Base-by-base conservation (phyloP, 2,888 invertebrate genomes). In the Heliothis peltigera region DNA sequence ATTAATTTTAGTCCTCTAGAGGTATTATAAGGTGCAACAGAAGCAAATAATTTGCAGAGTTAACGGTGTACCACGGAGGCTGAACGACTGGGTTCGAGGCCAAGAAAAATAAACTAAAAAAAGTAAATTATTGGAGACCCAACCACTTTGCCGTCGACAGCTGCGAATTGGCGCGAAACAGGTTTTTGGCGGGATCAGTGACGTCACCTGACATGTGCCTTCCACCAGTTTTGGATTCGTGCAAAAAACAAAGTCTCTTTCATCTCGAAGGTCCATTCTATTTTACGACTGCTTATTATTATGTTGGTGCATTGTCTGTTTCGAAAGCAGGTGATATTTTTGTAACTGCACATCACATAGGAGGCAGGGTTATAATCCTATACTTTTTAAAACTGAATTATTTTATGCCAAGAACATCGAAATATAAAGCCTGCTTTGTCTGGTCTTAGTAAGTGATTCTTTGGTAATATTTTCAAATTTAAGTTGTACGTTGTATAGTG, bases 161-260 rank as follows among this genome's bases (percentile, higher is more conserved):
- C 94, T 95, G 94, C 94, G 92, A 92, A 92, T 90, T 92, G 92
- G 91, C 91, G 92, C 92, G 90, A 91, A 94, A 94, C 93, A 84
- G 92, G 94, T 94, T 94, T 89, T 87, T 83, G 86, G 88, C 84
- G 86, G 90, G 88, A 91, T 83, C 80, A 80, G 80, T 93, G 93
- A 93, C 94, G 93, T 94, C 93, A 94, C 80, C 85, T 88, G 89
- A 89, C 92, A 91, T 92, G 90, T 90, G 91, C 88, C 90, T 87
- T 85, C 85, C 82, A 84, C 83, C 86, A 79, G 86, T 87, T 90
- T 89, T 81, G 87, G 86, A 83, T 83, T 80, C 69, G 68, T 65
- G 79, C 86, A 92, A 92, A 93, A 92, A 92, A 87, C 82, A 60
- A 77, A 76, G 81, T 77, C 80, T 86, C 85, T 88, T 90, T 89